Evolutionary conservation across 2,113 vertebrate species (phyloP).

Genomic region (Cebus imitator): DNA sequence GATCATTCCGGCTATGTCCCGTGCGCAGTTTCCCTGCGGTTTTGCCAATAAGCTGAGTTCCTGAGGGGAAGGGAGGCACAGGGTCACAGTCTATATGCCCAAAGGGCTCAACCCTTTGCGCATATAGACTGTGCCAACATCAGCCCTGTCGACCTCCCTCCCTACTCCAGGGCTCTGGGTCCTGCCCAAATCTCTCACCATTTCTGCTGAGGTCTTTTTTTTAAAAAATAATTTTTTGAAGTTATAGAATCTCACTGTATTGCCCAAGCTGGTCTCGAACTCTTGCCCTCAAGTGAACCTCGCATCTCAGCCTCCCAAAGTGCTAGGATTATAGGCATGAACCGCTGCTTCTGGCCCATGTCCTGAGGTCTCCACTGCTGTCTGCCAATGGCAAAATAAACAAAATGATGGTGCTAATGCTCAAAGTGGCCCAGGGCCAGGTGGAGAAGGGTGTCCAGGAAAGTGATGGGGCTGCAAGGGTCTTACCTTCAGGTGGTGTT

Average conservation of each 20-base stretch:
- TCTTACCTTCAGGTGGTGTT: conserved; percentile 93
- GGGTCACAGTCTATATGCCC: neutral
- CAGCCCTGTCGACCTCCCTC: neutral
- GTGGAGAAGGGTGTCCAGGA: neutral
- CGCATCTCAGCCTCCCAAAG: too few relatives aligned
- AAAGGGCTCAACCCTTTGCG: neutral
- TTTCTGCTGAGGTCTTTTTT: neutral
- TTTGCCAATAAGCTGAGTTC: conserved; percentile 91
- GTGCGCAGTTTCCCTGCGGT: neutral
- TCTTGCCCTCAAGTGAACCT: too few relatives aligned
- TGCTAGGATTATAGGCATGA: too few relatives aligned
- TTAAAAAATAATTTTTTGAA: too few relatives aligned
- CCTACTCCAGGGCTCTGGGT: neutral
- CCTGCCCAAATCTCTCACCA: neutral
- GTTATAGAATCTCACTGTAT: too few relatives aligned
- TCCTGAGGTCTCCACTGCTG: neutral
- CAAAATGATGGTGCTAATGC: neutral
- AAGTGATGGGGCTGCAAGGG: fast-evolving
- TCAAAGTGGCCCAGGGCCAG: neutral
- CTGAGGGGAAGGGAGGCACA: conserved; percentile 73
- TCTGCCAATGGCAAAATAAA: neutral
- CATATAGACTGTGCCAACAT: too few relatives aligned
- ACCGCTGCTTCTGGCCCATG: too few relatives aligned
- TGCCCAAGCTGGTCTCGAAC: too few relatives aligned
- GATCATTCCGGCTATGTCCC: too few relatives aligned